Evolutionary conservation across 2,797 vertebrate genomes (phyloP), one percentile per base, ranked within the genome.

Genomic region (Simalia tracyae): DNA sequence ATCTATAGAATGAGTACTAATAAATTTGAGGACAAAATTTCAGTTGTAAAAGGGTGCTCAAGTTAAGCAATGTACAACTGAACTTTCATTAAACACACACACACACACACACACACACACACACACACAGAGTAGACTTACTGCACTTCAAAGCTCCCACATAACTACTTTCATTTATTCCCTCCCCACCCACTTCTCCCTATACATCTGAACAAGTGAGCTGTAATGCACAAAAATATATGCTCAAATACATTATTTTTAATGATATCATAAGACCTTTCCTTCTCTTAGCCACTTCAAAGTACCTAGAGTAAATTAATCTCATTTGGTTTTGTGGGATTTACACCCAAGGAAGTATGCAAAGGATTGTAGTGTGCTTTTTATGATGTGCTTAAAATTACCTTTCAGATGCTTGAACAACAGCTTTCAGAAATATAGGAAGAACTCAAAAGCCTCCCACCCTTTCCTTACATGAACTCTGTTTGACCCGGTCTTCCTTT

Each of bases 391-490:
- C 76, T 89, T 36, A 31, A 26, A 76, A n/a, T 5, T 36, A 8
- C 22, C 57, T 84, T 22, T 12, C 11, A 10, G 36, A n/a, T 14
- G 26, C 54, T 42, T 56, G 22, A 60, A 28, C 24, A 10, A 19
- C 54, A 72, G 84, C 57, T 76, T 90, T 6, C 42, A 84, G 87
- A 84, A 86, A 72, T 54, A 72, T 17, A 9, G 91, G 31, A n/a
- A 15, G 63, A 86, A 66, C 1, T 2, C 36, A 50, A 46, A 57
- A 61, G 12, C 2, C 11, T 57, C 89, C 66, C 66, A 24, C 87
- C 59, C 31, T 92, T 91, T 93, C 87, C 94, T 93, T 91, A 46
- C 84, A 66, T n/a, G 61, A 96, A 89, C 64, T 94, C 84, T 84
- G 12, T 24, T 61, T 90, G 93, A 94, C 92, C 94, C 87, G 31